Base-by-base conservation (phyloP, 2,113 vertebrate genomes). In the Suncus etruscus region DNA sequence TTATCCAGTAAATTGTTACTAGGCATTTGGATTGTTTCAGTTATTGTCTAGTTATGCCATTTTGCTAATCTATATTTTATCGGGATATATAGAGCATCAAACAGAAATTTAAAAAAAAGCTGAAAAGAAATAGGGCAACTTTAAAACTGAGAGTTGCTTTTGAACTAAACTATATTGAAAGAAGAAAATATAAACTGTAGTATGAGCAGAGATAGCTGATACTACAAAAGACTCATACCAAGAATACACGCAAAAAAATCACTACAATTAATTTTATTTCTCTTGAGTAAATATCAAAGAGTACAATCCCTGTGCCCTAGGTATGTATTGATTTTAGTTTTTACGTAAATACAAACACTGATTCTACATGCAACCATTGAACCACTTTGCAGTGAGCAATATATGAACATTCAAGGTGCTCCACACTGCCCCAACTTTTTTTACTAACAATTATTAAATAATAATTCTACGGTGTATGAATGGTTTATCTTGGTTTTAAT, bases 71-170 rank as follows among this genome's bases (percentile, higher is more conserved):
- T 39, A 10, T 10, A 1, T 48, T 92, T 77, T 86, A 48, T 31
- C 16, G 63, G 25, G 8, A 32, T 31, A 66, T 70, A 50, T 20
- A 88, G 76, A 48, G 32, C 0, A 8, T 58, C 54, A 78, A 39
- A 20, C 16, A 32, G 3, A 29, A 79, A 39, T 3, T 39, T 39
- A 39, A 87, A 87, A 24, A 76, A 61, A 61, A 61, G 3, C 14
- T 31, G 39, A 74, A 32, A 25, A 54, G 7, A 61, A 22, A 22
- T 31, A 29, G 12, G 10, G 81, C 29, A 51, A 50, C 11, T 86
- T 86, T 75, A 31, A 70, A 58, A 32, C 74, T 85, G 68, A 82
- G 14, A 93, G 63, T 79, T 83, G 4, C 20, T 83, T 1, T 78
- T 86, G 51, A 66, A 50, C 31, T 39, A 45, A 72, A 76, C 4